phyloP scores from a whole-genome alignment of 1,140 invertebrate species.

The Drosophila bipectinata region DNA sequence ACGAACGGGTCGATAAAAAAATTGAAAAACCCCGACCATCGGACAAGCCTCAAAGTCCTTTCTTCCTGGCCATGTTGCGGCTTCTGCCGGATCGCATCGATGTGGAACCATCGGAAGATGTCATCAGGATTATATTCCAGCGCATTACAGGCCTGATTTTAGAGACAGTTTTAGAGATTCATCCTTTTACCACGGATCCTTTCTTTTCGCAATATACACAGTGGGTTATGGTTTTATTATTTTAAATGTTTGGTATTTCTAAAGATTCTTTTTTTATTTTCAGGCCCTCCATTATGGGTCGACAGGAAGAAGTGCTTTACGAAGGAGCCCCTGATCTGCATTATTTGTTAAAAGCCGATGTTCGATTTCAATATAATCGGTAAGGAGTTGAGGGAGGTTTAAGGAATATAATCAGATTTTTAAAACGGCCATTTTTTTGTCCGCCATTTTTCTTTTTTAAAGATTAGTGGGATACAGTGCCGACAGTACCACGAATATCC shows the following conservation, averaged over 20 bases:
- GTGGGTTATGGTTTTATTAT: slow-evolving; percentile 29
- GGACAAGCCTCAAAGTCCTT: slow-evolving; percentile 67
- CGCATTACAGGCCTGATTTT: slow-evolving; percentile 82
- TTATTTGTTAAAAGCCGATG: slow-evolving; percentile 85
- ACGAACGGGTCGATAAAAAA: slow-evolving; percentile 41
- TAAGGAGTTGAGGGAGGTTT: slow-evolving; percentile 11
- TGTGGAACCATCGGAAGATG: slow-evolving; percentile 83
- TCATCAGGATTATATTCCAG: slow-evolving; percentile 76
- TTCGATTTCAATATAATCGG: slow-evolving; percentile 85
- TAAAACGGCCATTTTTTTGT: too few species aligned
- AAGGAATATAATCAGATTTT: too few species aligned
- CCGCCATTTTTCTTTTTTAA: too few species aligned
- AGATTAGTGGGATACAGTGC: too few species aligned
- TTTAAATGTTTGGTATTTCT: not conserved
- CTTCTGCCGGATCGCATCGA: slow-evolving; percentile 78
- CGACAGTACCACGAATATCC: too few species aligned
- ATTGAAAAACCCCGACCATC: slow-evolving; percentile 60
- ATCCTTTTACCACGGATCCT: slow-evolving; percentile 66
- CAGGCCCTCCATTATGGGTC: slow-evolving; percentile 87
- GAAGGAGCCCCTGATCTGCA: slow-evolving; percentile 85
- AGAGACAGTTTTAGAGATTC: slow-evolving; percentile 77
- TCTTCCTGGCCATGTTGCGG: slow-evolving; percentile 72
- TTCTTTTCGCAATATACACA: slow-evolving; percentile 76
- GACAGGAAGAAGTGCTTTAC: slow-evolving; percentile 86
- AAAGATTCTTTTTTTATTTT: not conserved